Base-by-base conservation (phyloP, 2,113 vertebrate genomes). In the Melanocharis versteri region DNA sequence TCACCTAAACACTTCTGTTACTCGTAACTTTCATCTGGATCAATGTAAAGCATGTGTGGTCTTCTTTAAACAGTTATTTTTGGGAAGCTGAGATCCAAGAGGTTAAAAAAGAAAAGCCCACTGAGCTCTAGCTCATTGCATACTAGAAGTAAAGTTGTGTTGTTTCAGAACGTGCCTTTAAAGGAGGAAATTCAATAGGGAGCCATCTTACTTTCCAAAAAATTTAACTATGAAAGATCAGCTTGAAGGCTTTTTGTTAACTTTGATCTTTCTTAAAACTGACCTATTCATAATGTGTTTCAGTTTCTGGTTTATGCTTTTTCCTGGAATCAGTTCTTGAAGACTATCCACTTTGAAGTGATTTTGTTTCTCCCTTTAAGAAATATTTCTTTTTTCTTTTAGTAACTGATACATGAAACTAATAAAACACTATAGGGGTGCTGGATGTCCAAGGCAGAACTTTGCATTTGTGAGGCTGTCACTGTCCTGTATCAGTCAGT, bases 161-260 rank as follows among this genome's bases (percentile, higher is more conserved):
- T 91, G 54, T 87, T 96, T 83, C 62, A 87, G 69, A 84, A 68
- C 0, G 0, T 73, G 77, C 56, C 39, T 92, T 62, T 42, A 83
- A 89, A 93, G 77, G 28, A 70, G 23, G 75, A 87, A 91, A 80
- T 95, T 87, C 78, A 85, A 47, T 80, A 72, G 37, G 54, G 23
- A 93, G 4, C 21, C 37, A 66, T 94, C 66, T 72, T 94, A 51
- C 87, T 91, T 91, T 94, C 57, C n/a, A 91, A 50, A 82, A 87
- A 58, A 37, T 42, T 79, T 80, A 61, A 61, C 66, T 91, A n/a
- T 76, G 62, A 83, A 90, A 83, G 42, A 87, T 91, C 70, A 62
- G 26, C 75, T 94, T 0, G 7, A 73, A 93, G 75, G 45, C 66
- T 85, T 95, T 87, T 60, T 54, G 61, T 79, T 91, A 70, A 77